Base-by-base conservation (phyloP, 2,113 vertebrate species). In the Eupsittula cactorum region DNA sequence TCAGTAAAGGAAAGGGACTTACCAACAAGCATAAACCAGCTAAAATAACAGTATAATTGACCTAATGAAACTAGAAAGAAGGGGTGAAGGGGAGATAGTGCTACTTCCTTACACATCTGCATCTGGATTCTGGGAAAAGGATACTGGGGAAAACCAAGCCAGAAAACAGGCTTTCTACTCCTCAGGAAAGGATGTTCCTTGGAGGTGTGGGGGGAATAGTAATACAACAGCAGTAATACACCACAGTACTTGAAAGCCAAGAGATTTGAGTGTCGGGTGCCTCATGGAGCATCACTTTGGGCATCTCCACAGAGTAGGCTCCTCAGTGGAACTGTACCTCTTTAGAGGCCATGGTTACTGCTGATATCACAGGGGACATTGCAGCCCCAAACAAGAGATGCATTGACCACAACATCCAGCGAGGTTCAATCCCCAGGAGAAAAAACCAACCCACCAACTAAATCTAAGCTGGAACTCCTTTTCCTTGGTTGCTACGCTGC, bases 281-380 rank as follows among this genome's bases (percentile, higher is more conserved):
- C 31, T 77, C 53, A 39, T 0, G 4, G 35, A 81, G 11, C 49
- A 57, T 4, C 8, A 47, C 0, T 19, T 8, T 42, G 31, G 41
- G 13, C 16, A 13, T 16, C 31, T 49, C 46, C 64, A 47, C 16
- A 62, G 21, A 64, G 39, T 0, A 73, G 25, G 23, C 14, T 79
- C 17, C 73, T 35, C 1, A 0, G 16, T 11, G 4, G 41, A 70
- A 7, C 31, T 12, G 16, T 12, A 21, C 11, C 12, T 23, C n/a
- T 60, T 35, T 8, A 13, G 33, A 46, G 9, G 9, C 31, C 16
- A 14, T 0, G 2, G 20, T 16, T 24, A 33, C 39, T 4, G 27
- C 18, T n/a, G 13, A 27, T 6, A 20, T 1, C 10, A 23, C 28
- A 55, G 21, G 27, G 21, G 23, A 46, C 12, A 28, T 2, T 0